Evolutionary conservation across 37 sponge, comb jelly and placozoan genomes (phyloP).

Genomic region (Theonella swinhoei): DNA sequence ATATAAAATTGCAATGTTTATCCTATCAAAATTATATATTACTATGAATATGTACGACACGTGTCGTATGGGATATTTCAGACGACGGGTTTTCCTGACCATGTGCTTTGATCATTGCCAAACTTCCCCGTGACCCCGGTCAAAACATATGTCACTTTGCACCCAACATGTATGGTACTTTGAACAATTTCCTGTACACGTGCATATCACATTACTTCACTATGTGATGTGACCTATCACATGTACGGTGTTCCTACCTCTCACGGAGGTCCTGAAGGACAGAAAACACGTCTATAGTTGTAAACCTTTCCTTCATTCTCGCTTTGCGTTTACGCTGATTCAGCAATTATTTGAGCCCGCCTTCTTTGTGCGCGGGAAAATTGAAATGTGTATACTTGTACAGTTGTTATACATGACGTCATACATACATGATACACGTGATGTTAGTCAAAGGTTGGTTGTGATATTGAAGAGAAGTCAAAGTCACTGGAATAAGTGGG

Average conservation of each 20-base stretch:
- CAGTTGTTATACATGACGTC: background rate
- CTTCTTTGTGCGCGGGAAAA: background rate
- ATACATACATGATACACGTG: background rate
- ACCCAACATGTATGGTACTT: no score
- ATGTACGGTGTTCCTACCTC: conserved; percentile 58
- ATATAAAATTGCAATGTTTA: background rate
- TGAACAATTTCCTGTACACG: no score
- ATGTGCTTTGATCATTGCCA: no score
- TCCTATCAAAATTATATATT: background rate
- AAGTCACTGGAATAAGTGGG: conserved; percentile 5
- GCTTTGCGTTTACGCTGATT: background rate
- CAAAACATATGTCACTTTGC: no score
- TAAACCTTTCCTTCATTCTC: conserved; percentile 85
- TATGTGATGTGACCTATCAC: no score
- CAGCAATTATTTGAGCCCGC: background rate
- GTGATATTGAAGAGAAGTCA: conserved; percentile 7
- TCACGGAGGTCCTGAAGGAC: conserved; percentile 59
- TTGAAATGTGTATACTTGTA: background rate
- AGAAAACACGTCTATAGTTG: conserved; percentile 79
- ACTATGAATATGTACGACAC: background rate
- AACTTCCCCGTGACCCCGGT: no score
- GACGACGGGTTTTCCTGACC: background rate
- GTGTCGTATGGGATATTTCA: no score
- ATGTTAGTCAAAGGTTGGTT: background rate
- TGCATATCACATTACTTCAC: no score